Conservation (phyloP, 2,888 invertebrate species). For the Odontomyia ornata region DNA sequence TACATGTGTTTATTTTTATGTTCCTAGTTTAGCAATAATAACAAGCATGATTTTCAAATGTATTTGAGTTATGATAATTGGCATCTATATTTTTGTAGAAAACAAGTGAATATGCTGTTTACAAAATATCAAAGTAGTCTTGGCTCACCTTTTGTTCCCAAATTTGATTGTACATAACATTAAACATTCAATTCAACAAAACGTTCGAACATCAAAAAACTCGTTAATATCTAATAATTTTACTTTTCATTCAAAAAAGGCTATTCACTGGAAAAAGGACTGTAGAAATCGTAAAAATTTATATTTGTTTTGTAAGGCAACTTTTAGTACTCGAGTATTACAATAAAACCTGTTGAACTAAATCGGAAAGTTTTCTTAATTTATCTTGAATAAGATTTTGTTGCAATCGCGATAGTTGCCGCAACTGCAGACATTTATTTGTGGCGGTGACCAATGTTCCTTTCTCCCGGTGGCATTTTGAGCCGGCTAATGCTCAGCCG, state of each 20-base stretch:
- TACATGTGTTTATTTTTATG: background rate
- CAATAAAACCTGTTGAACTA: constrained; percentile 5
- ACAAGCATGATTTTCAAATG: background rate
- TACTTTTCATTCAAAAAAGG: too few relatives aligned
- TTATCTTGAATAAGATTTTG: too few relatives aligned
- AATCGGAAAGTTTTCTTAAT: background rate
- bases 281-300: background rate
- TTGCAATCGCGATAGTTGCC: too few relatives aligned
- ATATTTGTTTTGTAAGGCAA: background rate
- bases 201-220: too few relatives aligned
- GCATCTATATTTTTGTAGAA: background rate
- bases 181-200: too few relatives aligned
- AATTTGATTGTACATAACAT: too few relatives aligned
- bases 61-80: too few relatives aligned
- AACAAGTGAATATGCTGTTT: background rate
- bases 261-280: background rate
- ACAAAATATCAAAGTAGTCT: background rate
- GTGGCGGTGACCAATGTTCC: too few relatives aligned
- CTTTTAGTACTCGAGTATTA: constrained; percentile 33
- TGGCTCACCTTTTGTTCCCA: background rate
- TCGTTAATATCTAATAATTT: too few relatives aligned
- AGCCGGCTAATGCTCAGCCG: too few relatives aligned
- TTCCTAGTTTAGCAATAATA: constrained; percentile 28
- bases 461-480: too few relatives aligned
- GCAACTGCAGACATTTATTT: too few relatives aligned